These are phyloP conservation scores for Cinclus mexicanus DNA, from an alignment of 2,113 vertebrate species.

Conservation along the genomic window DNA sequence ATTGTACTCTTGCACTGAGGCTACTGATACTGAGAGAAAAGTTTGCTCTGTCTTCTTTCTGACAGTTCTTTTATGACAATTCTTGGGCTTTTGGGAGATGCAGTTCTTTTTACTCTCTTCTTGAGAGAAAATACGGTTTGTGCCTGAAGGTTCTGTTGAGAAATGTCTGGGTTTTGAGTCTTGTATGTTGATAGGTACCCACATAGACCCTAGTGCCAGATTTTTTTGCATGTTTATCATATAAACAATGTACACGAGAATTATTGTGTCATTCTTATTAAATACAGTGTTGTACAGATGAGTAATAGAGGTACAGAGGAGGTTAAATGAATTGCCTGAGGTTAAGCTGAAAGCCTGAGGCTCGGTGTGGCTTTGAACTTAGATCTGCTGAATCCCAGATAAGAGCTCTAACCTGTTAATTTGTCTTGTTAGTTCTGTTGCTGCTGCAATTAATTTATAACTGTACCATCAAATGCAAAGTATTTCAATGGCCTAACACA, in stretches of 20 bases:
- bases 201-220: neutral
- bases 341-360: slow-evolving; percentile 22
- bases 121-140: neutral
- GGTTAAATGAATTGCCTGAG: slow-evolving; percentile 27
- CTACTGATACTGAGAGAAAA: neutral
- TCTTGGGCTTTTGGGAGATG: neutral
- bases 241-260: neutral
- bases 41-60: neutral
- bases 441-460: slow-evolving; percentile 16
- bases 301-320: neutral
- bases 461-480: neutral
- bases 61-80: neutral
- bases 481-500: neutral
- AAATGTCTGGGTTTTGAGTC: neutral
- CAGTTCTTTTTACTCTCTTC: neutral
- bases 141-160: neutral
- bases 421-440: neutral
- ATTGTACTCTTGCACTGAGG: neutral
- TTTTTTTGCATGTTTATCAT: neutral
- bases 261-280: neutral
- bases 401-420: slow-evolving; percentile 4
- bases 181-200: neutral
- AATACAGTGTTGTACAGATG: neutral
- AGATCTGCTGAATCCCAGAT: slow-evolving; percentile 11
- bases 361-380: slow-evolving; percentile 27